Evolutionary conservation across 1,140 invertebrate genomes (phyloP).

Genomic region (Drosophila chauvacae): DNA sequence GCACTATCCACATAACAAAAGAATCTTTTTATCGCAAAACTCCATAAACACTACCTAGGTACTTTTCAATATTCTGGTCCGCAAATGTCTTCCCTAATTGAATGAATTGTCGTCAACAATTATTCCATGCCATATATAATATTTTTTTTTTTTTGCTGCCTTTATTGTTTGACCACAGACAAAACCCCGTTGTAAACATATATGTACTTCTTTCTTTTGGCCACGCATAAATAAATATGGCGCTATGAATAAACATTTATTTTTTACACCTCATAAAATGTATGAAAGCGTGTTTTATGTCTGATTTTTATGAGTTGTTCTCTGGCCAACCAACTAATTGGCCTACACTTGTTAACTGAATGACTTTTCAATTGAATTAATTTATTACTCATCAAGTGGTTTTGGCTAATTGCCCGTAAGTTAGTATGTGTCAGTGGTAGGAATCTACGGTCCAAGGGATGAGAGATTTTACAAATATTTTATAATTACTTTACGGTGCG

Average conservation of each 20-base stretch:
- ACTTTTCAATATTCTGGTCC: slow-evolving; percentile 11
- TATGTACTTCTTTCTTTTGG: slow-evolving; percentile 1
- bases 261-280: slow-evolving; percentile 36
- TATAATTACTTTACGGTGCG: neutral
- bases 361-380: slow-evolving; percentile 26
- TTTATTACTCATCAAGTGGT: slow-evolving; percentile 45
- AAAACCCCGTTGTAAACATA: neutral
- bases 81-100: neutral
- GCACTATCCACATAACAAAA: rapidly evolving
- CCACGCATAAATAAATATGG: slow-evolving; percentile 4
- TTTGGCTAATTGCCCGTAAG: slow-evolving; percentile 12
- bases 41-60: neutral
- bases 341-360: slow-evolving; percentile 31
- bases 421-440: neutral
- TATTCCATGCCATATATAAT: neutral
- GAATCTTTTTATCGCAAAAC: neutral
- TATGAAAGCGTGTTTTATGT: slow-evolving; percentile 1
- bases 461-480: slow-evolving; percentile 11
- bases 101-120: slow-evolving; percentile 4
- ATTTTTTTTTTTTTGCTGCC: neutral
- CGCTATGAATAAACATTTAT: slow-evolving; percentile 30
- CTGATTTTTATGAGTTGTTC: slow-evolving; percentile 17
- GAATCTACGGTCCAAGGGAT: slow-evolving; percentile 5
- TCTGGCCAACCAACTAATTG: slow-evolving; percentile 17
- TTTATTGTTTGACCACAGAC: slow-evolving; percentile 14